Evolutionary conservation across 1,140 invertebrate genomes (phyloP).

Genomic region (Calliphora vicina): DNA sequence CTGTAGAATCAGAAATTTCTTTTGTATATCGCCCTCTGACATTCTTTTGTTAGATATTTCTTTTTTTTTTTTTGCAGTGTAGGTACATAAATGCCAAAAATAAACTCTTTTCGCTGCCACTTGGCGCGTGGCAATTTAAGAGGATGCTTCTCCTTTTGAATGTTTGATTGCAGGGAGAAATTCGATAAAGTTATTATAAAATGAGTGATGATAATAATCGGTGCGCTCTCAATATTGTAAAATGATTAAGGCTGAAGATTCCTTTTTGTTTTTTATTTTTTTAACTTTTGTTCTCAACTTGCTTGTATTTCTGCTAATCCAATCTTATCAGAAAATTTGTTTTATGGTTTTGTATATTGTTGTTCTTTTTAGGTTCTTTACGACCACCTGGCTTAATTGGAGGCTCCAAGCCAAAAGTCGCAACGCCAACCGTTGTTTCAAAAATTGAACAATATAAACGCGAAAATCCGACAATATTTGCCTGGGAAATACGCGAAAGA

Average conservation of each 20-base stretch:
- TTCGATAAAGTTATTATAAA: background rate
- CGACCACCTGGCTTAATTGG: conserved; percentile 95
- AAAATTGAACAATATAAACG: conserved; percentile 97
- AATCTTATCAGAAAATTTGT: background rate
- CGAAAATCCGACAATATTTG: conserved; percentile 97
- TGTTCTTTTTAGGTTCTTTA: conserved; percentile 79
- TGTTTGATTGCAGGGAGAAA: background rate
- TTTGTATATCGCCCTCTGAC: no score
- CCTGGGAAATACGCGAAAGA: conserved; percentile 94
- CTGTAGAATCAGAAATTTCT: no score
- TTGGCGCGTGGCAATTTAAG: conserved; percentile 4
- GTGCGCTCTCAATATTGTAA: background rate
- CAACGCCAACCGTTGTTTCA: conserved; percentile 92
- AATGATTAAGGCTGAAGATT: background rate
- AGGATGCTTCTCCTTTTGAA: background rate
- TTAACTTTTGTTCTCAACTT: background rate
- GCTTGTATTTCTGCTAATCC: background rate
- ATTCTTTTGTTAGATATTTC: no score
- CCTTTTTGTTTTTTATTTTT: background rate
- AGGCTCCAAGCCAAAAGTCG: conserved; percentile 98
- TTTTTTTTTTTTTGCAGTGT: background rate
- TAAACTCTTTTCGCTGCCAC: background rate
- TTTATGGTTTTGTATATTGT: background rate
- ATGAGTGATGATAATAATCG: background rate
- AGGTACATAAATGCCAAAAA: background rate